Evolutionary conservation across 2,797 vertebrate genomes (phyloP).

Genomic region (Galagoides demidoff): DNA sequence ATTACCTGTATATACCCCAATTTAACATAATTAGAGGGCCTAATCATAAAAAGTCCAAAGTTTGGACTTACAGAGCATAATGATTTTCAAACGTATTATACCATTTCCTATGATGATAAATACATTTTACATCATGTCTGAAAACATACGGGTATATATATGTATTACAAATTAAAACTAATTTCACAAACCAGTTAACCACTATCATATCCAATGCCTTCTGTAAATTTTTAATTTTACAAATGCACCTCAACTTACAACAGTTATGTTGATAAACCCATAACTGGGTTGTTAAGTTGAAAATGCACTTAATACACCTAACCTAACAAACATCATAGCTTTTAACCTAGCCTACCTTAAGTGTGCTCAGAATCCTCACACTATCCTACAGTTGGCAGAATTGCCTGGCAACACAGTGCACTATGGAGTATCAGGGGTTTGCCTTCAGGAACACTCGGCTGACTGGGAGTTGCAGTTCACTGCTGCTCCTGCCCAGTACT

Average conservation of each 20-base stretch:
- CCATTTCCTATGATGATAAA: constrained; percentile 17
- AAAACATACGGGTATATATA: neutral
- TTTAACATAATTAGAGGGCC: neutral
- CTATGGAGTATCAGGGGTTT: neutral
- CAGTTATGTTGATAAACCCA: neutral
- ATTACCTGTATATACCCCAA: neutral
- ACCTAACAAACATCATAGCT: neutral
- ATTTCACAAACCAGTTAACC: neutral
- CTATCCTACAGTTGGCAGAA: neutral
- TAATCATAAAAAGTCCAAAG: neutral
- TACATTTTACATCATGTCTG: neutral
- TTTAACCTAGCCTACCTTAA: neutral
- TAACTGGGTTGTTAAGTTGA: no score
- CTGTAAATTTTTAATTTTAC: neutral
- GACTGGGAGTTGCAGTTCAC: neutral
- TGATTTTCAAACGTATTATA: constrained; percentile 36
- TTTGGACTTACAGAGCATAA: neutral
- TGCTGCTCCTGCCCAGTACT: neutral
- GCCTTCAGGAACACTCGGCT: neutral
- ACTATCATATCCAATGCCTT: neutral
- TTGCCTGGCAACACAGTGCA: neutral
- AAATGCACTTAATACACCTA: neutral
- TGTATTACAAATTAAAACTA: neutral
- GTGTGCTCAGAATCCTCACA: neutral
- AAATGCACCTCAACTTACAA: neutral